These are phyloP conservation scores for Capromys pilorides DNA, from an alignment of 2,797 vertebrate genomes.

Conservation along the genomic window DNA sequence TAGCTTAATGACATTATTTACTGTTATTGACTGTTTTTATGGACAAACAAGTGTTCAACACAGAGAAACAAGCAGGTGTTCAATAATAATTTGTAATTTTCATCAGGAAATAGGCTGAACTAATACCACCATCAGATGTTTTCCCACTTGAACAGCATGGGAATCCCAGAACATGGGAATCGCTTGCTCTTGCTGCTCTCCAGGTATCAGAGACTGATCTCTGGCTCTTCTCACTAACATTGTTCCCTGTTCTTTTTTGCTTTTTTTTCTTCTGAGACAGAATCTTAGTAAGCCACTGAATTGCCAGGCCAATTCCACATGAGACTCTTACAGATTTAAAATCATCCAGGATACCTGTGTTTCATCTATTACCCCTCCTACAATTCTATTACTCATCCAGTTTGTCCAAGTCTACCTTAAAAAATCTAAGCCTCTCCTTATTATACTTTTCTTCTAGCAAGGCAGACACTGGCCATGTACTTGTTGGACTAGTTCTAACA, in stretches of 20 bases:
- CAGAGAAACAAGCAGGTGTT: conserved; percentile 21
- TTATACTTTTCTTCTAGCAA: neutral
- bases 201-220: neutral
- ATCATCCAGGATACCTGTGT: neutral
- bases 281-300: neutral
- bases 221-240: neutral
- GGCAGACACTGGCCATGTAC: neutral
- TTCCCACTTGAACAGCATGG: neutral
- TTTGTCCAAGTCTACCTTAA: neutral
- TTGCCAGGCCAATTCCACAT: neutral
- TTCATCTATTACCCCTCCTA: neutral
- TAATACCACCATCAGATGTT: neutral
- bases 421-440: neutral
- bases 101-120: conserved; percentile 10
- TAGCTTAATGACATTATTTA: neutral
- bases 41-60: neutral
- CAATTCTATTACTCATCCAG: neutral
- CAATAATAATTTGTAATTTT: neutral
- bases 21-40: neutral
- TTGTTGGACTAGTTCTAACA: neutral
- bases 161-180: neutral
- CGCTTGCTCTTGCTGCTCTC: neutral
- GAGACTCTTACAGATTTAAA: neutral
- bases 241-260: neutral
- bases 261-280: neutral